These are phyloP conservation scores for Nasua narica DNA, from an alignment of 2,797 vertebrate species.

Conservation along the genomic window DNA sequence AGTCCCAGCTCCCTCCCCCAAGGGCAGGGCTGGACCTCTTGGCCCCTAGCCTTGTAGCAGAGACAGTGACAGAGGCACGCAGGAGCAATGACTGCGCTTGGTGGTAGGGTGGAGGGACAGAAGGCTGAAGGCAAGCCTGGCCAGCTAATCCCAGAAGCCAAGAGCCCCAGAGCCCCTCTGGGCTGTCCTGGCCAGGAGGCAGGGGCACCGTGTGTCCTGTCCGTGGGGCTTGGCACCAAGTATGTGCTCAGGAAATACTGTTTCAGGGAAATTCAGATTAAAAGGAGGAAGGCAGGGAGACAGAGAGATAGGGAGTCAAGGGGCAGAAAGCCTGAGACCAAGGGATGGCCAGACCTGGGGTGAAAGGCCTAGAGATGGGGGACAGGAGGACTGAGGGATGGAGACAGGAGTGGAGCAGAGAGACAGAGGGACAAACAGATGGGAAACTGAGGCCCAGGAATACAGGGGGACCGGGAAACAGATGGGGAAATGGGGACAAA, in stretches of 20 bases:
- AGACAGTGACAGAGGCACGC: fast-evolving
- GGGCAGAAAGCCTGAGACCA: background rate
- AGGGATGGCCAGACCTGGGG: background rate
- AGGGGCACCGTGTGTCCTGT: background rate
- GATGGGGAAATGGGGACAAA: background rate
- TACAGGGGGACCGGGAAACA: background rate
- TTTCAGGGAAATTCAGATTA: background rate
- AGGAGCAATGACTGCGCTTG: background rate
- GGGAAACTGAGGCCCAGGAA: background rate
- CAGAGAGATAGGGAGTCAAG: background rate
- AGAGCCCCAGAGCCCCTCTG: background rate
- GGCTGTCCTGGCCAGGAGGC: background rate
- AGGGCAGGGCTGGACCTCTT: slow-evolving; percentile 37
- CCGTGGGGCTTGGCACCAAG: background rate
- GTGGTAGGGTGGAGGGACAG: background rate
- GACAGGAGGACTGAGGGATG: background rate
- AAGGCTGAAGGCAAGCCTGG: background rate
- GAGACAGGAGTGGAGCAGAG: background rate
- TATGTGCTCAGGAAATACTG: background rate
- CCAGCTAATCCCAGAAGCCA: background rate
- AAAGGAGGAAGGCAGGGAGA: background rate
- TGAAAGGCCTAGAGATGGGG: background rate
- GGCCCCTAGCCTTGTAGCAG: background rate
- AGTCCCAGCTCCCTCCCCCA: background rate
- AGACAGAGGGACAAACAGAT: background rate